phyloP scores from a whole-genome alignment of 2,888 invertebrate species.

The Maniola hyperantus region DNA sequence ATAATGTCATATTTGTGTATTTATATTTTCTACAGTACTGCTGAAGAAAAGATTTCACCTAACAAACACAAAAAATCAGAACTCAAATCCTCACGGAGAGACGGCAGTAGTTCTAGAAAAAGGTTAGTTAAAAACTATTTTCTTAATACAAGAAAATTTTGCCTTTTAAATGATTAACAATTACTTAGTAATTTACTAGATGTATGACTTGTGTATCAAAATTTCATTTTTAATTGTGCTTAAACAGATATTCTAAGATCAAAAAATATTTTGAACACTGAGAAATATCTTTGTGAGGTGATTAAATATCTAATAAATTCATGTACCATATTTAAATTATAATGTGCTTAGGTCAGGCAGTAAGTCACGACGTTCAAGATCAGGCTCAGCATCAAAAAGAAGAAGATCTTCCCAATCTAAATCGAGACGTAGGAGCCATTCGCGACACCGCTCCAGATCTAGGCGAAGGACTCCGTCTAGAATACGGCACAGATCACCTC shows the following conservation, averaged over 20 bases:
- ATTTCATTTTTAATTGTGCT: too few relatives aligned
- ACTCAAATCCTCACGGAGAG: slow-evolving; percentile 54
- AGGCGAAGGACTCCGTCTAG: slow-evolving; percentile 51
- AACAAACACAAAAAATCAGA: slow-evolving; percentile 51
- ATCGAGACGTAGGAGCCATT: slow-evolving; percentile 52
- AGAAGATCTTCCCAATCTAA: slow-evolving; percentile 58
- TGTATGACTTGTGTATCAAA: too few relatives aligned
- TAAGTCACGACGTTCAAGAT: slow-evolving; percentile 57
- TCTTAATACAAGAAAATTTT: too few relatives aligned
- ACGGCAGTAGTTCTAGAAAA: slow-evolving; percentile 61
- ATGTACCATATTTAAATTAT: too few relatives aligned
- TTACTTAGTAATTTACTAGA: too few relatives aligned
- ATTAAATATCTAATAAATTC: too few relatives aligned
- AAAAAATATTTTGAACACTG: too few relatives aligned
- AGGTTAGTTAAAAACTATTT: slow-evolving; percentile 56
- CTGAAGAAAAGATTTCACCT: slow-evolving; percentile 60
- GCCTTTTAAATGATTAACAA: too few relatives aligned
- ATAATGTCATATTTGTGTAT: background rate
- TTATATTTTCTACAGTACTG: slow-evolving; percentile 50
- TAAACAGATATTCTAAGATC: too few relatives aligned
- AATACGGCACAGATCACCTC: slow-evolving; percentile 46
- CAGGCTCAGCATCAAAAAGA: slow-evolving; percentile 51
- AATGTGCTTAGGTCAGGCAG: slow-evolving; percentile 54
- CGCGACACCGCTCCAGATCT: slow-evolving; percentile 55
- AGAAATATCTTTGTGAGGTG: too few relatives aligned